Percentiles rank a stretch among this genome's conserved stretches.
Evolutionary conservation across 2,888 invertebrate species (phyloP).

Genomic region (Agriopis aurantiaria): DNA sequence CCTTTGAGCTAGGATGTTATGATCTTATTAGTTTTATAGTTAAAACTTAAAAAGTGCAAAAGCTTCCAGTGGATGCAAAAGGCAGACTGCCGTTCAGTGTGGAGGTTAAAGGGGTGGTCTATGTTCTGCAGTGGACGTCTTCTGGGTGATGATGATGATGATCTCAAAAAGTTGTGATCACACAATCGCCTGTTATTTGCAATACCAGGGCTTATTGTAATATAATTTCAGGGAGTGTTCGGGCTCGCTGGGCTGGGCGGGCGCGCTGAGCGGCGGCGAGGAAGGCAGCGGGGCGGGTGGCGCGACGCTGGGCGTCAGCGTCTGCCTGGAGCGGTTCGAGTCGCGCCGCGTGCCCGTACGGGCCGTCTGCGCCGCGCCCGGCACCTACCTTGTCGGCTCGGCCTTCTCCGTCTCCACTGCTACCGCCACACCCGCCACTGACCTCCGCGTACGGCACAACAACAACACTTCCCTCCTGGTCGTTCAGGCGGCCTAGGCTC

Average conservation of each 20-base stretch:
- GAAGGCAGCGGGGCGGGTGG: conserved; percentile 63
- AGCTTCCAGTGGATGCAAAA: too few relatives aligned
- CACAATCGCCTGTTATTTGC: too few relatives aligned
- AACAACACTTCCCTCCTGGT: conserved; percentile 74
- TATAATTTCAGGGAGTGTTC: conserved; percentile 66
- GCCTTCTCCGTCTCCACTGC: conserved; percentile 79
- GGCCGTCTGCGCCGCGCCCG: conserved; percentile 88
- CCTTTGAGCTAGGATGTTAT: too few relatives aligned
- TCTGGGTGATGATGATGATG: too few relatives aligned
- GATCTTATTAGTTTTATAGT: too few relatives aligned
- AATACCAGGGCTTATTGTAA: too few relatives aligned
- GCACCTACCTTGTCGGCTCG: conserved; percentile 89
- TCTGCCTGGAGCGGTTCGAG: conserved; percentile 80
- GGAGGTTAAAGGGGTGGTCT: too few relatives aligned
- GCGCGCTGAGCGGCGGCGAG: conserved; percentile 70
- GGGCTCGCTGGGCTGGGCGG: conserved; percentile 78
- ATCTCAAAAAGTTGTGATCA: too few relatives aligned
- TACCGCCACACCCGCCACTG: conserved; percentile 42
- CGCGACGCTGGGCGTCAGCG: conserved; percentile 72
- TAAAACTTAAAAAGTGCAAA: too few relatives aligned
- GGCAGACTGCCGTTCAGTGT: too few relatives aligned
- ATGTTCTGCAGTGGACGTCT: too few relatives aligned
- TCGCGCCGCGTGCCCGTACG: conserved; percentile 86
- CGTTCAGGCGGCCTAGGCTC: conserved; percentile 62
- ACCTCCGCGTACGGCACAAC: conserved; percentile 56